A percentile compares a stretch with the other conserved stretches of the same genome.
Conservation (phyloP, 2,113 vertebrate species). For the Fregetta grallaria region DNA sequence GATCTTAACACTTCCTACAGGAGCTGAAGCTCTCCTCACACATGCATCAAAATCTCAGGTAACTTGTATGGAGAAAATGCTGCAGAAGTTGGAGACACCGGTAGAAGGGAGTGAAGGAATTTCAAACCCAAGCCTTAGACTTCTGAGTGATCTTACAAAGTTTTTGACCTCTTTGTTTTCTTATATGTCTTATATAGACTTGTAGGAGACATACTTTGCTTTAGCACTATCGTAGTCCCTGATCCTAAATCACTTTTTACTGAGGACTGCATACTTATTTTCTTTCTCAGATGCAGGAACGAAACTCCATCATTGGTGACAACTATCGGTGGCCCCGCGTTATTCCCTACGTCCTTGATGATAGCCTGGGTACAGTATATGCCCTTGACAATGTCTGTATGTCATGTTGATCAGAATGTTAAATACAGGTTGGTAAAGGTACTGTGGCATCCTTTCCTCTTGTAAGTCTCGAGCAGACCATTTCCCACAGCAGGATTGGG, state of each 20-base stretch:
- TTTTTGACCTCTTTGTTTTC: not conserved
- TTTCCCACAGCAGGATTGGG: not conserved
- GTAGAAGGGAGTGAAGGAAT: not conserved
- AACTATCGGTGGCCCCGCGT: conserved; percentile 85
- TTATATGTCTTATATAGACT: not conserved
- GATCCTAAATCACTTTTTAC: not conserved
- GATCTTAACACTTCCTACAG: not conserved
- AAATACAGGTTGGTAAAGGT: not conserved
- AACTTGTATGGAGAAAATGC: not conserved
- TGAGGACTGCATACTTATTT: not conserved
- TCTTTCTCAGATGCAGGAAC: conserved; percentile 64
- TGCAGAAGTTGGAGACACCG: not conserved
- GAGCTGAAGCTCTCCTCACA: not conserved
- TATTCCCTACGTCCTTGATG: conserved; percentile 88
- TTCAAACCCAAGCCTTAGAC: not conserved
- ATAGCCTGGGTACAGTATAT: conserved; percentile 82
- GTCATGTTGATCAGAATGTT: not conserved
- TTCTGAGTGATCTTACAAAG: not conserved
- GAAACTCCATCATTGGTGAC: conserved; percentile 89
- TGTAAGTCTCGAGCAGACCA: not conserved
- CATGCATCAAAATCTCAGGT: not conserved
- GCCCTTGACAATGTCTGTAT: not conserved
- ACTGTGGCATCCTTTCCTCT: not conserved
- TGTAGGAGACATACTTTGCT: not conserved
- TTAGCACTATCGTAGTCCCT: not conserved